These are phyloP conservation scores for Drosophila glabriapex DNA, from an alignment of 2,888 invertebrate species.

Conservation along the genomic window DNA sequence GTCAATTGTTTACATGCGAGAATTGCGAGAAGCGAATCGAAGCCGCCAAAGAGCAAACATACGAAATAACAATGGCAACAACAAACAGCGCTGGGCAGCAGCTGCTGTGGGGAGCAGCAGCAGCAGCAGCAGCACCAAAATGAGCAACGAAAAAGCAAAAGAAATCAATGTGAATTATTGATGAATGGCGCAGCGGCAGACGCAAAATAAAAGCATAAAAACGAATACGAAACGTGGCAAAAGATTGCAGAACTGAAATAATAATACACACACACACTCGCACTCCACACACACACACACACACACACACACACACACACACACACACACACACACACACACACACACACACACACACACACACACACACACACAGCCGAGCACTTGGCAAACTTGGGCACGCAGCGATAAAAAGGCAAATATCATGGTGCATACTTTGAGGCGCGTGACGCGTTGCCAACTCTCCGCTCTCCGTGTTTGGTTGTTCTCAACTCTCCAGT, in stretches of 20 bases:
- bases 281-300: slow-evolving; percentile 6
- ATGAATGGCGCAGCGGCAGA: slow-evolving; percentile 70
- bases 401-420: slow-evolving; percentile 75
- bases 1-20: slow-evolving; percentile 68
- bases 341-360: slow-evolving; percentile 10
- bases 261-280: slow-evolving; percentile 55
- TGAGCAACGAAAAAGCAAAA: slow-evolving; percentile 42
- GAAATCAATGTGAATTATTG: slow-evolving; percentile 82
- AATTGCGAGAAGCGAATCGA: slow-evolving; percentile 38
- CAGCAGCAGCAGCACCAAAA: slow-evolving; percentile 4
- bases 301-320: slow-evolving; percentile 10
- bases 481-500: slow-evolving; percentile 22
- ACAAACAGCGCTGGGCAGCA: slow-evolving; percentile 4
- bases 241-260: slow-evolving; percentile 72
- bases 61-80: slow-evolving; percentile 21
- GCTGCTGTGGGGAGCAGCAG: background rate
- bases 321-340: slow-evolving; percentile 3
- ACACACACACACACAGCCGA: slow-evolving; percentile 1
- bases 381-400: slow-evolving; percentile 35
- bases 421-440: slow-evolving; percentile 74
- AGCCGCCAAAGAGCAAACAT: slow-evolving; percentile 42
- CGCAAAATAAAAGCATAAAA: slow-evolving; percentile 51
- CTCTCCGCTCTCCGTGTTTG: slow-evolving; percentile 17
- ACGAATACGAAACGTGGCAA: slow-evolving; percentile 61
- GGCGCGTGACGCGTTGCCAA: slow-evolving; percentile 69